phyloP scores from a whole-genome alignment of 2,113 vertebrate genomes.

The Jacana jacana region DNA sequence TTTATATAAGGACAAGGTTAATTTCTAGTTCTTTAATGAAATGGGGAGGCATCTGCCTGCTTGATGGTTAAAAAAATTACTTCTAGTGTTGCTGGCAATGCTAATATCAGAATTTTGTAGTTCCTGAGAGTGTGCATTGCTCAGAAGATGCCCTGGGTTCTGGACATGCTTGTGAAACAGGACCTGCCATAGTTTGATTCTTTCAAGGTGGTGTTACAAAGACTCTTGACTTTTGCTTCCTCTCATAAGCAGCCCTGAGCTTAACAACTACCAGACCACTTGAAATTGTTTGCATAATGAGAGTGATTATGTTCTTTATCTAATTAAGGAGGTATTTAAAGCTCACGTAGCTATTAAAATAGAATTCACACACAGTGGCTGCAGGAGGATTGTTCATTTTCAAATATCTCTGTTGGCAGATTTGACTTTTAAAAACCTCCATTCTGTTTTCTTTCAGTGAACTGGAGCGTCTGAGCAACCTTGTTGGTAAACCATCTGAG shows the following conservation, averaged over 20 bases:
- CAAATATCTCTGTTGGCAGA: fast-evolving
- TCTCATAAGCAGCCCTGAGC: background rate
- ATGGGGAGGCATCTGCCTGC: background rate
- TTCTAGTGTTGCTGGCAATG: background rate
- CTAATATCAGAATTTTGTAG: background rate
- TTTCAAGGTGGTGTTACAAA: background rate
- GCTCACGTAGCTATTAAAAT: background rate
- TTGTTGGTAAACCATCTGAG: constrained; percentile 95
- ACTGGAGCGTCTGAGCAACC: constrained; percentile 91
- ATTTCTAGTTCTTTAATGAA: background rate
- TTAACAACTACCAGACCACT: background rate
- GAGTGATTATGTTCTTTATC: background rate
- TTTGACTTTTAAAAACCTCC: background rate
- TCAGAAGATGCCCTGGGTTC: background rate
- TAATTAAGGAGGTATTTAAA: background rate
- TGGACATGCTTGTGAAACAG: background rate
- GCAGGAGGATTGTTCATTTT: background rate
- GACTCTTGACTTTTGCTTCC: background rate
- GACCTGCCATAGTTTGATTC: background rate
- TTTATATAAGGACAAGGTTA: background rate
- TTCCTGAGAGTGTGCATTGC: background rate
- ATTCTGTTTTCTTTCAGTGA: constrained; percentile 77
- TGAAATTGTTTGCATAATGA: background rate
- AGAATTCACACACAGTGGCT: background rate
- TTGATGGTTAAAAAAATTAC: background rate